Base-by-base conservation (phyloP, 2,888 invertebrate genomes). In the Apomyelois bistriatella region DNA sequence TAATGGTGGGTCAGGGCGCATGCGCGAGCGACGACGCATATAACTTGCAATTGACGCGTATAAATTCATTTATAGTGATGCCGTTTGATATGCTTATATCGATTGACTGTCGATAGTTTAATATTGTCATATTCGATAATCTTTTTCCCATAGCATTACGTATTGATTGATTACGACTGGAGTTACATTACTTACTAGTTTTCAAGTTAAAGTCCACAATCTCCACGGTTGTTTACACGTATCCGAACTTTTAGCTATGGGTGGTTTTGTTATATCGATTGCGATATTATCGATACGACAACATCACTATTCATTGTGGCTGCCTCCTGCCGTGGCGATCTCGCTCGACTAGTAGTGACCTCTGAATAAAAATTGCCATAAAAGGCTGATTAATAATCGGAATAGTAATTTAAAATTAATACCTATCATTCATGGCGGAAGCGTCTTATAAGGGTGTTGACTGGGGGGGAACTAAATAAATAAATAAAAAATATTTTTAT, bases 1-100 rank as follows among this genome's bases (percentile, higher is more conserved):
- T 88, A 87, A 89, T 88, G 85, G 83, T 72, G 70, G 85, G 86
- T 85, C 86, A 85, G 74, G 80, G 72, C 76, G 75, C 77, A 74
- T 75, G 80, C 80, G 76, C 79, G 71, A 71, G 79, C 82, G 82
- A 73, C 81, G 83, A 84, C 81, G 85, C 84, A 82, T 84, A 86
- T 86, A 86, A 86, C 84, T 81, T 73, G 75, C 77, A 74, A 85
- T 85, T 83, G 85, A 86, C 82, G 76, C 82, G 77, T 76, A 81
- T 83, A 80, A 80, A 86, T 85, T 83, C 81, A 82, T 82, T 40
- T 40, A 32, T 40, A 40, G 40, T 40, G 40, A 40, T 40, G 40
- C 40, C 16, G 15, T 3, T 40, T 16, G 8, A 12, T 16, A 36
- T 13, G 7, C 22, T 22, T 22, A 12, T 36, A 15, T 40, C 16